Evolutionary conservation across 2,888 invertebrate genomes (phyloP), one percentile per base, ranked within the genome.

Genomic region (Oegoconia quadripuncta): DNA sequence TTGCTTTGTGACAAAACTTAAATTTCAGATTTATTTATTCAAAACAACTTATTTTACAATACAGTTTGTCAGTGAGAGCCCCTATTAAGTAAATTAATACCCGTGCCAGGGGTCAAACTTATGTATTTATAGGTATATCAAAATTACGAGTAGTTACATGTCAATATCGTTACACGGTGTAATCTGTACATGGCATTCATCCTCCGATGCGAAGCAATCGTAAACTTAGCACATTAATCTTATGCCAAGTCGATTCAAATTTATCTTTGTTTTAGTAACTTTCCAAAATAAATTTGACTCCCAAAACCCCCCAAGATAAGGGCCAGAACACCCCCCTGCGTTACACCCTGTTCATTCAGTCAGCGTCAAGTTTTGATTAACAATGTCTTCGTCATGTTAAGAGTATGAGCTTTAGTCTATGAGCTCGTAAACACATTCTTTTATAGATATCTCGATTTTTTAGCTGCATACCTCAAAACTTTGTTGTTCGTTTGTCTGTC

Each of bases 221-320:
- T 42, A 46, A 69, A 70, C 61, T 68, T 70, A 27, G 46, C 26
- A 55, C 74, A 76, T 76, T 73, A 74, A 76, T 75, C 75, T 76
- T 62, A 34, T 29, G 35, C 38, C 46, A 37, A 66, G 67, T 67
- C 75, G 65, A 73, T 72, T 73, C 64, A 64, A 71, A 74, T 69
- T 72, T 72, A 74, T 75, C 73, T 74, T 74, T 74, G 75, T 71
- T 73, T 70, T 59, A 69, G 51, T 57, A 67, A 75, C 59, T 74
- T 72, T 61, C 57, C 46, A 55, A 68, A 70, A 72, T 72, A 69
- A 69, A 72, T 69, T 68, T 56, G 52, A 59, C 46, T 50, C 48
- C 47, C 44, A 43, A 4, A 9, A 3, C 23, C 11, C 13, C 17
- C 26, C 26, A 3, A 14, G 32, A 33, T 23, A 33, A 33, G 32